Evolutionary conservation across 2,888 invertebrate genomes (phyloP), one percentile per base, ranked within the genome.

Genomic region (Chelonus formosanus): DNA sequence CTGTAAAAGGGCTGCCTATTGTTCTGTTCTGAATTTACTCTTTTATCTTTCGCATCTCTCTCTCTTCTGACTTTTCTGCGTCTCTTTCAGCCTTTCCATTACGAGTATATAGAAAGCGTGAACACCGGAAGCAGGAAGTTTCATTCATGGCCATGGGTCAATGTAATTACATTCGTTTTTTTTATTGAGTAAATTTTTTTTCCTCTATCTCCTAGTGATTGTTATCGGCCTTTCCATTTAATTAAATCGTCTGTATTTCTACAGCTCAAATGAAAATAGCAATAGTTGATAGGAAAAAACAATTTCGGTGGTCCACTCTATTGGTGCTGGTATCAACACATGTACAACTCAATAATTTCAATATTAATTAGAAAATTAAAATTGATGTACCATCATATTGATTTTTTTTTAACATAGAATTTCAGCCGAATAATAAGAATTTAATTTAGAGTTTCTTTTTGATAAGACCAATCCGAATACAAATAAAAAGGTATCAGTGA

Each of bases 81-180:
- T 65, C 36, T 20, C 61, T 58, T 43, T 55, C 50, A 55, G 32
- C 6, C 44, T 50, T 36, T 4, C 34, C 48, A 50, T 48, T 50
- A 35, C 8, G n/a, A 20, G 36, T 50, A 58, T 44, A 59, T 50
- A 34, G 63, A 63, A 70, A 70, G 66, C 74, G 74, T 71, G 31
- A 74, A 56, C 69, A 67, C 72, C 74, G 77, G 76, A 78, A 77
- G 73, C 73, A 67, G 65, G 65, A 75, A 78, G 77, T 77, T 78
- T 77, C 72, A 70, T 70, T 67, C 67, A 68, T 63, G 72, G 68
- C 58, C 63, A 68, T 57, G 62, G 63, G 61, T 64, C 62, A 65
- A 58, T 58, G 63, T 59, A 62, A 68, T 61, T 70, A 69, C 65
- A 52, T 59, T 20, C 48, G 31, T 20, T 59, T 59, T 10, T 10